phyloP scores from a whole-genome alignment of 2,888 invertebrate genomes.

The Chrysolina oricalcia region DNA sequence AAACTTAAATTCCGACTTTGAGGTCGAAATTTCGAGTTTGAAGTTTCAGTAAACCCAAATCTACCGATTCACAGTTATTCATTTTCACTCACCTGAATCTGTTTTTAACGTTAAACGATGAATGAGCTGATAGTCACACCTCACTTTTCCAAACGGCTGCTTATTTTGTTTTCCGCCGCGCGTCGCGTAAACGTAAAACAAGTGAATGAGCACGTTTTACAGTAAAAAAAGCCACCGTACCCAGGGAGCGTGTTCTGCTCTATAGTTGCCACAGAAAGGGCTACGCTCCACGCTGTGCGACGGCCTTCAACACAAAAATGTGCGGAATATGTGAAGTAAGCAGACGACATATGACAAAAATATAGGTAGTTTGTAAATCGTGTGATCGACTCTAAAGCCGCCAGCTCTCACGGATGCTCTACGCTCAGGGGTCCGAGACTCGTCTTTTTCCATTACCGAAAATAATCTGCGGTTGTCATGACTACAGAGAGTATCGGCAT shows the following conservation, averaged over 20 bases:
- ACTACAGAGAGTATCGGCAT: constrained; percentile 43
- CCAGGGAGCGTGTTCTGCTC: neutral
- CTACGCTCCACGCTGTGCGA: neutral
- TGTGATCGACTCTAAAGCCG: neutral
- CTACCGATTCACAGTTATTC: neutral
- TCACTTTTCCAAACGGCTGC: neutral
- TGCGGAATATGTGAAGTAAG: neutral
- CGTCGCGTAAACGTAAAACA: neutral
- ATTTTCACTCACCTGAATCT: constrained; percentile 1
- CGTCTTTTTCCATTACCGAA: constrained; percentile 2
- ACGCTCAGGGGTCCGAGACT: neutral
- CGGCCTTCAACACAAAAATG: constrained; percentile 8
- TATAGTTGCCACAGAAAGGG: neutral
- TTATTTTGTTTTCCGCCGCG: neutral
- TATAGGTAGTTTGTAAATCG: neutral
- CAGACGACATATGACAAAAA: neutral
- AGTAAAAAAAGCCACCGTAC: constrained; percentile 2
- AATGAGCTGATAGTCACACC: constrained; percentile 3
- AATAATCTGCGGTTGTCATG: constrained; percentile 37
- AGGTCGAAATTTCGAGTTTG: too few relatives aligned
- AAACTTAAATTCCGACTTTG: too few relatives aligned
- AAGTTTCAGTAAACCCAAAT: too few relatives aligned
- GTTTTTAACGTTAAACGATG: too few relatives aligned
- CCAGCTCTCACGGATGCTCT: neutral
- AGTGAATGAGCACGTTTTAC: neutral